A percentile compares a stretch with the other conserved stretches of the same genome.
These are phyloP conservation scores for Meiosimyza decipiens DNA, from an alignment of 2,888 invertebrate genomes.

Conservation along the genomic window DNA sequence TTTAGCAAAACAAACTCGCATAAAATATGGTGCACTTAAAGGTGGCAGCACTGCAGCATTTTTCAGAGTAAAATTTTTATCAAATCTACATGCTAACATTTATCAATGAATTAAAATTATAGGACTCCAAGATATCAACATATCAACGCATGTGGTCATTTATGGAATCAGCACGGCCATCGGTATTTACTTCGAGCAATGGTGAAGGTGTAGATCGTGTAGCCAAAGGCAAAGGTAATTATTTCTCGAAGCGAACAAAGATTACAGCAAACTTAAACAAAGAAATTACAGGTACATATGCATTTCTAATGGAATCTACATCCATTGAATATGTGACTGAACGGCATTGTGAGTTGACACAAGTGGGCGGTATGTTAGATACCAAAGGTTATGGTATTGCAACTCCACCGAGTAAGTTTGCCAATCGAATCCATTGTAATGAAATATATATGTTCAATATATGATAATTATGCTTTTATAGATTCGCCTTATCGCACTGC, in stretches of 20 bases:
- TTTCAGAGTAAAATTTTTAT: constrained; percentile 78
- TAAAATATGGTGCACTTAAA: constrained; percentile 94
- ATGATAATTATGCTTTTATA: constrained; percentile 60
- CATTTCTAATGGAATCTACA: constrained; percentile 97
- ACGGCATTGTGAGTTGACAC: constrained; percentile 88
- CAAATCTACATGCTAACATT: not conserved
- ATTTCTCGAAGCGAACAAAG: too few species aligned
- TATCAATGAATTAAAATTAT: not conserved
- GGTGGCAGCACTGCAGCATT: constrained; percentile 95
- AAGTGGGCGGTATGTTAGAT: constrained; percentile 92
- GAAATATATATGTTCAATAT: too few species aligned
- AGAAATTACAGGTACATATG: constrained; percentile 74
- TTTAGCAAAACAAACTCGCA: constrained; percentile 94
- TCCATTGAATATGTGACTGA: constrained; percentile 95
- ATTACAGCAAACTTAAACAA: not conserved
- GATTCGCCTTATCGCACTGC: constrained; percentile 95
- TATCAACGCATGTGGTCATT: constrained; percentile 97
- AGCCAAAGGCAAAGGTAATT: constrained; percentile 77
- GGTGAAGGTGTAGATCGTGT: constrained; percentile 93
- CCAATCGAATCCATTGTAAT: not conserved
- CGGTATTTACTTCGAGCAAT: constrained; percentile 87
- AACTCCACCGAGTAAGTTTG: constrained; percentile 84
- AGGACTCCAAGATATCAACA: constrained; percentile 94
- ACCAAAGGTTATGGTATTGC: constrained; percentile 97
- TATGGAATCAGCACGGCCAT: constrained; percentile 89